A percentile compares a stretch with the other conserved stretches of the same genome.
phyloP scores from a whole-genome alignment of 2,888 invertebrate genomes.

The Eupeodes latifasciatus region DNA sequence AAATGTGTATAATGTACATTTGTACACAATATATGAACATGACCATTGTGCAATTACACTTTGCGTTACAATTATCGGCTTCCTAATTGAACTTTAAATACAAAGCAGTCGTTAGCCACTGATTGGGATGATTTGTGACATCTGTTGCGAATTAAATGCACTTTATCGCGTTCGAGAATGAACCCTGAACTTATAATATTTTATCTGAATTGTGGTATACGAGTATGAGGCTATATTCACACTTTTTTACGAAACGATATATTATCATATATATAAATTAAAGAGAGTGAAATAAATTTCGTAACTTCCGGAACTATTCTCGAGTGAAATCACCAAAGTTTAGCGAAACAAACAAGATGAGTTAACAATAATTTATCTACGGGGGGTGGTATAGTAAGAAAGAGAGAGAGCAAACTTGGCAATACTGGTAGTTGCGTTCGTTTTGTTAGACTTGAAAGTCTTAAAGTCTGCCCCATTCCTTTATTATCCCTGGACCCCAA shows the following conservation, averaged over 20 bases:
- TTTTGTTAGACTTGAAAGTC: constrained; percentile 12
- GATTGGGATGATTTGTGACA: constrained; percentile 58
- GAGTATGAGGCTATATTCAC: not conserved
- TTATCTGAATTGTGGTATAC: not conserved
- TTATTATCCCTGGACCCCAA: constrained; percentile 37
- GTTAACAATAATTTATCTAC: constrained; percentile 31
- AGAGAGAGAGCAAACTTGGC: constrained; percentile 30
- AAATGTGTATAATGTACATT: not conserved
- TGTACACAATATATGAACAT: not conserved
- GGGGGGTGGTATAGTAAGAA: too few relatives aligned
- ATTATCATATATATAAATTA: constrained; percentile 16
- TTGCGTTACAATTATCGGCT: constrained; percentile 47
- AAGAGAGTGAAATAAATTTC: constrained; percentile 44
- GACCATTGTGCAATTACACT: constrained; percentile 52
- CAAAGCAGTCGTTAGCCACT: constrained; percentile 49
- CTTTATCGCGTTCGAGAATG: constrained; percentile 48
- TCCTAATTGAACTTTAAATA: constrained; percentile 51
- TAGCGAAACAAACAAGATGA: constrained; percentile 51
- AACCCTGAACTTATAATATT: constrained; percentile 14
- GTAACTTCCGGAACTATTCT: constrained; percentile 40
- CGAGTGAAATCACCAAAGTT: constrained; percentile 63
- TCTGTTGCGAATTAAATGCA: constrained; percentile 53
- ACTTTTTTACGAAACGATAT: too few relatives aligned
- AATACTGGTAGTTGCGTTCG: constrained; percentile 19
- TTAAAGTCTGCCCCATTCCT: constrained; percentile 18